phyloP scores from a whole-genome alignment of 2,888 invertebrate species.

The Epistrophe grossulariae region DNA sequence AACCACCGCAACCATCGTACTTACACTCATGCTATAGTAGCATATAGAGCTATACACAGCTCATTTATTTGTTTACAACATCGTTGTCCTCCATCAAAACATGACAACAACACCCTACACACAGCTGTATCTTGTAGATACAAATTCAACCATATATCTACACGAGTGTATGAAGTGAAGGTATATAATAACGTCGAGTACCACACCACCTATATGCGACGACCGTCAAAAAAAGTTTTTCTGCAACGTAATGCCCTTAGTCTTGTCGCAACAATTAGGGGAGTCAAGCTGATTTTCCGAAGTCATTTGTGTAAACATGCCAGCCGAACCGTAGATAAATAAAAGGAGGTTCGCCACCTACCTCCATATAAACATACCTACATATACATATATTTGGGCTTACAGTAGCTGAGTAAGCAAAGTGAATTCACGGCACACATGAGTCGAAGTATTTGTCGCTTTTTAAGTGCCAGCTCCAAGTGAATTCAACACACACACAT shows the following conservation, averaged over 20 bases:
- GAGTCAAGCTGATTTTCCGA: conserved; percentile 73
- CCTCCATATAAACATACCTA: neutral
- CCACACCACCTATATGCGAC: conserved; percentile 12
- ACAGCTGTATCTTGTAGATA: neutral
- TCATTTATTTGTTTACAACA: conserved; percentile 72
- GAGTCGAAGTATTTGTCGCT: conserved; percentile 1
- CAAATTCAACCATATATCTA: conserved; percentile 3
- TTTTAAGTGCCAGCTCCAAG: conserved; percentile 54
- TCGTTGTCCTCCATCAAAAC: conserved; percentile 75
- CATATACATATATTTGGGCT: neutral
- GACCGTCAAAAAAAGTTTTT: conserved; percentile 66
- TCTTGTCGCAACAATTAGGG: conserved; percentile 67
- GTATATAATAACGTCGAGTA: neutral
- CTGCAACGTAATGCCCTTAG: conserved; percentile 66
- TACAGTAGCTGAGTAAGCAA: conserved; percentile 32
- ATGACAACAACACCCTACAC: conserved; percentile 56
- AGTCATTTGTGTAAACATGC: conserved; percentile 73
- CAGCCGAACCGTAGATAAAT: conserved; percentile 23
- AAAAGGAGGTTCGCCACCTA: conserved; percentile 46
- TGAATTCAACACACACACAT: conserved; percentile 48
- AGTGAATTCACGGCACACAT: neutral
- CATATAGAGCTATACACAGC: conserved; percentile 16
- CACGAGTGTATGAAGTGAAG: neutral
- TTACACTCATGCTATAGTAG: conserved; percentile 16
- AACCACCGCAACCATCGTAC: conserved; percentile 16